Evolutionary conservation across 2,888 invertebrate species (phyloP), one percentile per base, ranked within the genome.

Genomic region (Odontothrips loti): DNA sequence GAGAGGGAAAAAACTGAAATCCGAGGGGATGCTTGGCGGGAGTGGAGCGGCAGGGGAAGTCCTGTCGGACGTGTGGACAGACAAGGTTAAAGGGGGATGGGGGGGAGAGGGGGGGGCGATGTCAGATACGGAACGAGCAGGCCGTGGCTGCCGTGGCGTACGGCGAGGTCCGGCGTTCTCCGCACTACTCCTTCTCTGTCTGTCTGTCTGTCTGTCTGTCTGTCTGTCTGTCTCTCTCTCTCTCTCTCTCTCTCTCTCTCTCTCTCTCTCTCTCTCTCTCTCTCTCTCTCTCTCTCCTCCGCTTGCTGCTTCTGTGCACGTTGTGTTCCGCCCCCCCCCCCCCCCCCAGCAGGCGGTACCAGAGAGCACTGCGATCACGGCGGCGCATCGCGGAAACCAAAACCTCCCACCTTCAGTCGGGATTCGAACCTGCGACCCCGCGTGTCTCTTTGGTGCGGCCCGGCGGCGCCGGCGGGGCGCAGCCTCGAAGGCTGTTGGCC

Each of bases 291-390:
- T 34, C 47, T 12, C 48, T 58, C 75, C 75, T 58, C 68, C 83
- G 81, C 83, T 79, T 80, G 81, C 34, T 80, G 82, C 82, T 83
- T 58, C 82, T 84, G 82, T 82, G 82, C 82, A 83, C 83, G 84
- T 82, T 82, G 48, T 80, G n/a, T n/a, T n/a, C 80, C 79, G 68
- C 80, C 79, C 82, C 82, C 82, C 79, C 81, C 79, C 81, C 81
- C 79, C 82, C 80, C 80, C 82, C 81, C 82, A 82, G 80, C 83
- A 83, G 84, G 83, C 83, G 82, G 58, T 2, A 0, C 58, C 8
- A 2, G 58, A 8, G 20, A 15, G 51, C 58, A 11, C 20, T 6
- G 58, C 51, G 34, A 43, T 6, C 34, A 2, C 34, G 51, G 4
- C 51, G 51, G 51, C 12, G n/a, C 51, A 51, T 17, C 51, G 51